Base-by-base conservation (phyloP, 2,888 invertebrate species). In the Rhagonycha lutea region DNA sequence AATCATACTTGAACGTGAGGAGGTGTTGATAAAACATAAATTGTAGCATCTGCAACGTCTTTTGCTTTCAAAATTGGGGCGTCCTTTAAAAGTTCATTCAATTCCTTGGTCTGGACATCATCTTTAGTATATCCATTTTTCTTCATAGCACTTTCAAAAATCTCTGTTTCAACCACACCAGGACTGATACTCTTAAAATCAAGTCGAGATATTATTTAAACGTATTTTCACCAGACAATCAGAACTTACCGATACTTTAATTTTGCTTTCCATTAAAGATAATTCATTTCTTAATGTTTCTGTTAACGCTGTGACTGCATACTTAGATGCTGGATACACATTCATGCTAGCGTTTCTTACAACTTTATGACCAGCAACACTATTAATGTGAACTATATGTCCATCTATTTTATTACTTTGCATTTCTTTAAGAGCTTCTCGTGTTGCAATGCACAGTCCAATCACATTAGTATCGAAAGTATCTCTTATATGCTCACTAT, bases 101-200 rank as follows among this genome's bases (percentile, higher is more conserved):
- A 1, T 68, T 12, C 4, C 32, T 11, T 23, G 65, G 47, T 26
- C 69, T 32, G 1, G 76, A 68, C 24, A 26, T 71, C 61, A 29
- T 68, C 73, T 24, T 24, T 12, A 2, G 24, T 0, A 2, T 7
- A 4, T 24, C 63, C 24, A 63, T 12, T 24, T 3, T 2, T n/a
- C 10, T 24, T 24, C 4, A 24, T n/a, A 7, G 63, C 4, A 24
- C 1, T 14, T 12, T 18, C 14, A 3, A 68, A 14, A 47, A 83
- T 78, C 70, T 82, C 82, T 7, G 83, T 82, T 14, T 71, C 72
- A n/a, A 82, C 81, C 3, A 75, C 24, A n/a, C 83, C 83, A 10
- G 84, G 84, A 76, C 83, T 84, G 29, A 84, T 79, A 68, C 83
- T 83, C 84, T 84, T 70, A 81, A 81, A 63, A 23, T 18, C 2